Conservation (phyloP, 2,797 vertebrate genomes). For the Thripadectes ignobilis region DNA sequence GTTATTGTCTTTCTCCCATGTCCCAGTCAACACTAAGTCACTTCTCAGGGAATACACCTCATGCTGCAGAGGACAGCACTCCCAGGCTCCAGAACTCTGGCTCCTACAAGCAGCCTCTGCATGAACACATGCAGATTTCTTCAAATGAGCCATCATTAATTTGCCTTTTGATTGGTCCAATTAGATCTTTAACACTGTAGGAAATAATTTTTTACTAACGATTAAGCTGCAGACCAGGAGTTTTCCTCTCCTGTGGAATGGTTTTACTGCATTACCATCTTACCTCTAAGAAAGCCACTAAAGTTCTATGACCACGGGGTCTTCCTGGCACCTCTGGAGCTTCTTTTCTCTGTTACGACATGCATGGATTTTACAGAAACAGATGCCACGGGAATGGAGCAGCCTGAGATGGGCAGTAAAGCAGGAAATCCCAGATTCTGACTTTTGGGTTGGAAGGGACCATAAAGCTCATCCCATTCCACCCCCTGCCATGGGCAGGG, state of each 20-base stretch:
- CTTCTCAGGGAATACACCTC: not conserved
- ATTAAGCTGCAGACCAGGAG: constrained; percentile 4
- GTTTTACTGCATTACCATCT: not conserved
- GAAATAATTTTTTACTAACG: constrained; percentile 58
- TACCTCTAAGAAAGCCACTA: not conserved
- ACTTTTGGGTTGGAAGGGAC: not conserved
- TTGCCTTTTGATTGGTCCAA: constrained; percentile 65
- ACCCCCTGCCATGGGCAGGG: not conserved
- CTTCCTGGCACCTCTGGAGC: accelerated
- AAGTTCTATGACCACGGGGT: not conserved
- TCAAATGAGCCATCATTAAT: constrained; percentile 64
- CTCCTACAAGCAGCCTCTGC: not conserved
- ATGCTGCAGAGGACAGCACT: accelerated
- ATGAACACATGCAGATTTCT: not conserved
- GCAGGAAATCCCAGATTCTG: not conserved
- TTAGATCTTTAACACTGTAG: constrained; percentile 52
- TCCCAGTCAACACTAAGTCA: not conserved
- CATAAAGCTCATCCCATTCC: not conserved
- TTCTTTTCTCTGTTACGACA: accelerated
- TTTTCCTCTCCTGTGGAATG: not conserved
- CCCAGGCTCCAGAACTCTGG: not conserved
- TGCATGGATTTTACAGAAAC: accelerated
- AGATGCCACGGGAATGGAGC: accelerated
- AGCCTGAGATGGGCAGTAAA: not conserved
- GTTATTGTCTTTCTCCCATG: accelerated